These are phyloP conservation scores for Gryllus bimaculatus DNA, from an alignment of 1,140 invertebrate species.

Conservation along the genomic window DNA sequence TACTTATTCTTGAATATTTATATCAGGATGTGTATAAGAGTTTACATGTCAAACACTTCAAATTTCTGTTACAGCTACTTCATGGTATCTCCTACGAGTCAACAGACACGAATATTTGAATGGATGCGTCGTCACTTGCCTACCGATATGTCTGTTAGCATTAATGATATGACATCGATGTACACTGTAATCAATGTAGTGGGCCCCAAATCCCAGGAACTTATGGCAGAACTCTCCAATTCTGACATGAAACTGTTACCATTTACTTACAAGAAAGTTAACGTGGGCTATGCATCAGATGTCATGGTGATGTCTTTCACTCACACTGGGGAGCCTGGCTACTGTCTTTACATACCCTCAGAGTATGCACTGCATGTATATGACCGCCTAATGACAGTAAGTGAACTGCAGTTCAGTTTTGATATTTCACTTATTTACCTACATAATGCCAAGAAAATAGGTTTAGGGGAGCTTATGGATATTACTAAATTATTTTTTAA, in stretches of 20 bases:
- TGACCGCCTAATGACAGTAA: slow-evolving; percentile 51
- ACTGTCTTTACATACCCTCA: slow-evolving; percentile 69
- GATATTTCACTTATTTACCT: background rate
- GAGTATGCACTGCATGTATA: slow-evolving; percentile 75
- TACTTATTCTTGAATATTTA: too few species aligned
- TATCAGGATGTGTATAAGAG: too few species aligned
- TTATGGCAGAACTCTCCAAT: slow-evolving; percentile 66
- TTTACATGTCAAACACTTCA: background rate
- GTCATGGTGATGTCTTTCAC: slow-evolving; percentile 72
- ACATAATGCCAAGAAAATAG: too few species aligned
- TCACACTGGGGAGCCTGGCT: slow-evolving; percentile 75
- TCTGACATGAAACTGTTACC: slow-evolving; percentile 56
- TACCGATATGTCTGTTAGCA: slow-evolving; percentile 48
- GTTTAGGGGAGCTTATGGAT: too few species aligned
- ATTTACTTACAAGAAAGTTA: slow-evolving; percentile 66
- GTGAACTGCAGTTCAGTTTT: background rate
- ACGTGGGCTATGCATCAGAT: slow-evolving; percentile 57
- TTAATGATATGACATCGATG: slow-evolving; percentile 69
- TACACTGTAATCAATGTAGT: slow-evolving; percentile 79
- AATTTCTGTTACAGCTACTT: slow-evolving; percentile 47
- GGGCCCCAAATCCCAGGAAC: slow-evolving; percentile 62
- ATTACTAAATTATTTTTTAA: background rate
- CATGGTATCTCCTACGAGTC: slow-evolving; percentile 75
- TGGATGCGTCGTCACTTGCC: slow-evolving; percentile 65
- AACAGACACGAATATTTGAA: slow-evolving; percentile 63